Evolutionary conservation across 2,888 invertebrate species (phyloP).

Genomic region (Drosophila colorata): DNA sequence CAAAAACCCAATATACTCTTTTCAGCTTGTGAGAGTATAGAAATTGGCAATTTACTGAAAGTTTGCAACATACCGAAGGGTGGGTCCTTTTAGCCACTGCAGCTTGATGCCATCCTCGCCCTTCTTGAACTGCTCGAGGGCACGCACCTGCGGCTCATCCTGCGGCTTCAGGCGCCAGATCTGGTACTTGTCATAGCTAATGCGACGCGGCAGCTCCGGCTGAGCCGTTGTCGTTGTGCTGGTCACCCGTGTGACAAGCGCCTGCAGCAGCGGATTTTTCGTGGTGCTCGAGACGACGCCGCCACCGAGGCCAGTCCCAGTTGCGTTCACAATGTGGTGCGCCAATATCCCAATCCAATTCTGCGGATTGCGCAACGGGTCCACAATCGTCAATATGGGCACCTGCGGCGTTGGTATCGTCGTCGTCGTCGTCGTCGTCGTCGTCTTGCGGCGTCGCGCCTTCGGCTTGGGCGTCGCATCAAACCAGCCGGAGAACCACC

Average conservation of each 20-base stretch:
- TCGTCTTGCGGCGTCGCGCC: slow-evolving; percentile 69
- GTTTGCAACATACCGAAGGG: slow-evolving; percentile 81
- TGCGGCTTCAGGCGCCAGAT: slow-evolving; percentile 86
- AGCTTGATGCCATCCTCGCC: slow-evolving; percentile 86
- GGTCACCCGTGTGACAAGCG: slow-evolving; percentile 62
- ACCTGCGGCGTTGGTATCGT: slow-evolving; percentile 82
- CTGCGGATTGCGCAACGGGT: slow-evolving; percentile 84
- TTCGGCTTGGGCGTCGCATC: slow-evolving; percentile 74
- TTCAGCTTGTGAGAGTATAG: too few species aligned
- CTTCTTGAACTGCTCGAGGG: slow-evolving; percentile 85
- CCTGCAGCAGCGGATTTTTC: slow-evolving; percentile 73
- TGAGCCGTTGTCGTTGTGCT: slow-evolving; percentile 49
- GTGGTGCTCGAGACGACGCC: slow-evolving; percentile 50
- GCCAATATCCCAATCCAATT: slow-evolving; percentile 85
- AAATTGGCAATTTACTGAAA: too few species aligned
- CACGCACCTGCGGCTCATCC: slow-evolving; percentile 85
- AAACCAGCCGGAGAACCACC: slow-evolving; percentile 87
- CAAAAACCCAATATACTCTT: too few species aligned
- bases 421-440: slow-evolving; percentile 78
- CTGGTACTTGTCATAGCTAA: slow-evolving; percentile 86
- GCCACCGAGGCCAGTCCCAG: slow-evolving; percentile 21
- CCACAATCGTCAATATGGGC: slow-evolving; percentile 83
- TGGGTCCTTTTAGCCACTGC: slow-evolving; percentile 88
- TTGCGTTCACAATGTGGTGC: slow-evolving; percentile 83
- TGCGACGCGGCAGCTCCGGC: slow-evolving; percentile 66